Base-by-base conservation (phyloP, 2,797 vertebrate genomes). In the Craterocephalus amniculus region DNA sequence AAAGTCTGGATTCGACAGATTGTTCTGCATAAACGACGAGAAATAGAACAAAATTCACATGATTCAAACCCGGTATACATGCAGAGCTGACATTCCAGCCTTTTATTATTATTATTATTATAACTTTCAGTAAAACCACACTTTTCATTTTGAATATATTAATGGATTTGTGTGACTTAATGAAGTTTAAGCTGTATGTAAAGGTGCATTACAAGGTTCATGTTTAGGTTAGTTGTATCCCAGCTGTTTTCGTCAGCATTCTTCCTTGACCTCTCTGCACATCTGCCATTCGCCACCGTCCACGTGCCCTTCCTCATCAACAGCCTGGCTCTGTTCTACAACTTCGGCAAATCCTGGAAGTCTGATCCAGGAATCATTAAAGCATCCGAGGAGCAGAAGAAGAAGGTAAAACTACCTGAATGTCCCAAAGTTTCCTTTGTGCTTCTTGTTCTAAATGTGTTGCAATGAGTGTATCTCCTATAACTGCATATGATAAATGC, bases 341-440 rank as follows among this genome's bases (percentile, higher is more conserved):
- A 99, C 94, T 99, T 99, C 76, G 97, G 97, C 54, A 99, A 99
- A 81, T 99, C 98, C 74, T 99, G 98, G 98, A 99, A 99, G 83
- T 99, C 98, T 18, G 98, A 99, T 87, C 97, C 98, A 0, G 98
- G 98, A 70, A 98, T 99, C 78, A 99, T 99, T 90, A 99, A 99
- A 94, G 98, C 98, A 10, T 97, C 97, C 0, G 98, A 99, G 92
- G 98, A 99, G 85, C 98, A 99, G 90, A 99, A 99, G 95, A 99
- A 99, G 89, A 99, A 99, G 97, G 98, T 99, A 87, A 91, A 1
- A 8, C 26, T 1, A n/a, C 48, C 27, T 20, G 16, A 31, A 18
- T 54, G 2, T 48, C 43, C n/a, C n/a, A n/a, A n/a, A n/a, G n/a
- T 49, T 24, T 49, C 45, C 9, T 22, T 52, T 26, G 24, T 26